phyloP scores from a whole-genome alignment of 2,888 invertebrate species.

The Eilema griseolum region DNA sequence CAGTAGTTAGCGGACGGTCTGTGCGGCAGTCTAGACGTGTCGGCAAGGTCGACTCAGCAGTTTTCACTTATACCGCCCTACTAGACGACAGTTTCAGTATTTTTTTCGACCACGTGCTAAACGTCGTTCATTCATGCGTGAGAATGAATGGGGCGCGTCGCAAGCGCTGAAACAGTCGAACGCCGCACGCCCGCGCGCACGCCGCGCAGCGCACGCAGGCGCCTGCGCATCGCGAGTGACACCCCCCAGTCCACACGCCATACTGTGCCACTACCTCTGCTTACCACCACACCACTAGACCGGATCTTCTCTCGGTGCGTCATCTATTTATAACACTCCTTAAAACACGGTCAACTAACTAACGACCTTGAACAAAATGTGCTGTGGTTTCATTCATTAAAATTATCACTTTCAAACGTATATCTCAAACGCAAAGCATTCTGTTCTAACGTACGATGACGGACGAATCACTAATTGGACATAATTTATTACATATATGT shows the following conservation, averaged over 20 bases:
- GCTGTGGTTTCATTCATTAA: slow-evolving; percentile 69
- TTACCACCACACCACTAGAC: slow-evolving; percentile 55
- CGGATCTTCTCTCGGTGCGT: slow-evolving; percentile 76
- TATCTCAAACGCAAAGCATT: slow-evolving; percentile 51
- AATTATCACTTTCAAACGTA: slow-evolving; percentile 60
- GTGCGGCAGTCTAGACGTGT: slow-evolving; percentile 30
- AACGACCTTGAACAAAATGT: slow-evolving; percentile 70
- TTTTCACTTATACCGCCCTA: slow-evolving; percentile 39
- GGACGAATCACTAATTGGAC: slow-evolving; percentile 65
- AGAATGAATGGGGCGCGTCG: slow-evolving; percentile 75
- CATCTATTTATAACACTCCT: slow-evolving; percentile 69
- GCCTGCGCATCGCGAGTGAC: slow-evolving; percentile 60
- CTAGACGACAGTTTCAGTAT: slow-evolving; percentile 66
- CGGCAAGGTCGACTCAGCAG: slow-evolving; percentile 35
- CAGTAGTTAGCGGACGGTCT: slow-evolving; percentile 21
- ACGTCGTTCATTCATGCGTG: slow-evolving; percentile 79
- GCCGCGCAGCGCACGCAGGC: slow-evolving; percentile 72
- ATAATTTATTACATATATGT: slow-evolving; percentile 64
- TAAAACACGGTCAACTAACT: slow-evolving; percentile 55
- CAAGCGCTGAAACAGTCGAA: slow-evolving; percentile 72
- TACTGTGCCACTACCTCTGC: slow-evolving; percentile 52
- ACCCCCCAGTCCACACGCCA: slow-evolving; percentile 33
- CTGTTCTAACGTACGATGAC: slow-evolving; percentile 56
- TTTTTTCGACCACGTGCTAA: slow-evolving; percentile 76
- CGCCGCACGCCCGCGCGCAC: slow-evolving; percentile 76